Evolutionary conservation across 1,140 invertebrate species (phyloP).

Genomic region (Lanistes nyassanus): DNA sequence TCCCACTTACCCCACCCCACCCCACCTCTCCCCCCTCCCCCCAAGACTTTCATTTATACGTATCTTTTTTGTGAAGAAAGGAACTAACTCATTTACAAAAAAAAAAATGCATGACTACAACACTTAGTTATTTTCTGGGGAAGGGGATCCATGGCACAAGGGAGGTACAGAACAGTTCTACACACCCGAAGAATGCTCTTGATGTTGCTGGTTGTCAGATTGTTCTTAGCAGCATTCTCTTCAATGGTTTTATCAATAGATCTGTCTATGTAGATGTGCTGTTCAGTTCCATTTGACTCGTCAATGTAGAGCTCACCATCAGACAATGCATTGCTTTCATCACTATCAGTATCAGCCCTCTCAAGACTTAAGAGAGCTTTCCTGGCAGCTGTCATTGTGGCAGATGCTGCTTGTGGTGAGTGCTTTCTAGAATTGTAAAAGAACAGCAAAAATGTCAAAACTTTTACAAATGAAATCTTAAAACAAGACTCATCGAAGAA

Average conservation of each 20-base stretch:
- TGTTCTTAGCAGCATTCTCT: slow-evolving; percentile 75
- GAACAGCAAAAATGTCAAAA: too few species aligned
- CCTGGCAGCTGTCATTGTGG: too few species aligned
- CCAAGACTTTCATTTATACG: too few species aligned
- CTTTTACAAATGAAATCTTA: too few species aligned
- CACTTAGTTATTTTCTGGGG: not conserved
- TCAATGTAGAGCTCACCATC: slow-evolving; percentile 5
- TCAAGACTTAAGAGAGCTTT: too few species aligned
- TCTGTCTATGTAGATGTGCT: slow-evolving; percentile 69
- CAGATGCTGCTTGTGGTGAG: too few species aligned
- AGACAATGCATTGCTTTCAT: not conserved
- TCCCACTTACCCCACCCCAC: too few species aligned
- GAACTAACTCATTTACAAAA: not conserved
- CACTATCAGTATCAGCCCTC: not conserved
- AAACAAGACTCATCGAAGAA: too few species aligned
- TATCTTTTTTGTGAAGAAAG: too few species aligned
- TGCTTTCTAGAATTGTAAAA: too few species aligned
- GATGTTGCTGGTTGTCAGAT: slow-evolving; percentile 75
- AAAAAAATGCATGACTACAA: not conserved
- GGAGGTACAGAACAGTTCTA: not conserved
- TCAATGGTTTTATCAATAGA: slow-evolving; percentile 67
- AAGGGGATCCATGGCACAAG: not conserved
- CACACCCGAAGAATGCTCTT: slow-evolving; percentile 72
- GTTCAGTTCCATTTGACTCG: not conserved
- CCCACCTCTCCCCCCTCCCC: too few species aligned